Conservation (phyloP, 92 coral and sea anemone genomes). For the Anthopleura xanthogrammica region DNA sequence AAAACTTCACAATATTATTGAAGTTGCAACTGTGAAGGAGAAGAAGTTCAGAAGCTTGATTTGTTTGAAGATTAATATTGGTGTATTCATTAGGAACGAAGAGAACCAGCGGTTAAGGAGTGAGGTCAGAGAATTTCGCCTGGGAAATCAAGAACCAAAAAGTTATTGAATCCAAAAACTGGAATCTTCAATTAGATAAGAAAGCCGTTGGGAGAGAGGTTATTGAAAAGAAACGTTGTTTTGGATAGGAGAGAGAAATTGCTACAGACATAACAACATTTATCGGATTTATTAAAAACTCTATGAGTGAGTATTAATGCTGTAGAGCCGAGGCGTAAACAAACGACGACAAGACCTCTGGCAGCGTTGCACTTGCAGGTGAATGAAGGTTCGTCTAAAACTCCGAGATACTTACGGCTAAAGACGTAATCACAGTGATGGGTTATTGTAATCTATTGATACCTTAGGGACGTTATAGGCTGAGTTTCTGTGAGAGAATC, state of each 20-base stretch:
- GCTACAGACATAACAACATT: background rate
- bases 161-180: background rate
- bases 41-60: background rate
- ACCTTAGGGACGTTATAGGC: constrained; percentile 21
- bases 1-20: background rate
- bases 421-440: constrained; percentile 4
- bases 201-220: background rate
- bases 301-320: background rate
- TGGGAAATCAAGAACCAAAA: too few relatives aligned
- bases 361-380: background rate
- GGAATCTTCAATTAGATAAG: background rate
- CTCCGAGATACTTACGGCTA: constrained; percentile 18
- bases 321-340: background rate
- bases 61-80: background rate
- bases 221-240: background rate
- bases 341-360: background rate
- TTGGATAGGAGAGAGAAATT: background rate
- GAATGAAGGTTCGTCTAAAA: background rate
- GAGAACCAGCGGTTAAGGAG: background rate
- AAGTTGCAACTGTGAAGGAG: background rate
- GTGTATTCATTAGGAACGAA: background rate
- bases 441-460: constrained; percentile 16
- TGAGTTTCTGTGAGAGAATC: background rate
- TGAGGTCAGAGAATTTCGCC: too few relatives aligned
- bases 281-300: constrained; percentile 1